Percentiles rank a stretch among this genome's conserved stretches.
Conservation (phyloP, 35 echinoderm and acorn worm genomes). For the Apostichopus japonicus region DNA sequence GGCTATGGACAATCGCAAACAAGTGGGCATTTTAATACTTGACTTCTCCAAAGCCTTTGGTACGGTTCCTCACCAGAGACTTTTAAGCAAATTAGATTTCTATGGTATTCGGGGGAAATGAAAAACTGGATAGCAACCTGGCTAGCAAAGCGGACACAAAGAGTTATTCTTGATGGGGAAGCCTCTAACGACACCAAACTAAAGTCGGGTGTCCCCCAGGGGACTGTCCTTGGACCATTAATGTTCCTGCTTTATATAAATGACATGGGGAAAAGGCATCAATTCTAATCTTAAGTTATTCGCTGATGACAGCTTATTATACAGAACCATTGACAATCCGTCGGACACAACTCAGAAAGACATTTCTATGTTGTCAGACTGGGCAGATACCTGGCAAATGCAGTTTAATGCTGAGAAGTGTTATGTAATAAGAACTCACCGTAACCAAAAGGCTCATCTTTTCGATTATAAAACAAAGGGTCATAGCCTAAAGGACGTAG, state of each 20-base stretch:
- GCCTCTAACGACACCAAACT: conserved; percentile 8
- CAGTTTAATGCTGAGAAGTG: conserved; percentile 34
- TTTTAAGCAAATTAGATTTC: conserved; percentile 53
- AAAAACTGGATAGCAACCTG: conserved; percentile 59
- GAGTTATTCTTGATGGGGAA: conserved; percentile 64
- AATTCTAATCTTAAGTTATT: conserved; percentile 67
- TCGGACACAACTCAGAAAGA: conserved; percentile 34
- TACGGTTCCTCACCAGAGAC: conserved; percentile 46
- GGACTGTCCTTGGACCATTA: conserved; percentile 70
- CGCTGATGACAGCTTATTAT: conserved; percentile 82
- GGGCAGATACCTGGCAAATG: not conserved
- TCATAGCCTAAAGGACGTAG: not conserved
- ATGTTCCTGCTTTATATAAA: conserved; percentile 69
- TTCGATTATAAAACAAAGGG: not conserved
- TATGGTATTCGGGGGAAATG: conserved; percentile 51
- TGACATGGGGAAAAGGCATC: conserved; percentile 48
- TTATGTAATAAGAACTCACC: conserved; percentile 43
- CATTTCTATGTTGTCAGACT: not conserved
- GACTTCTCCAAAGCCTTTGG: conserved; percentile 82
- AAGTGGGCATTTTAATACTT: conserved; percentile 55
- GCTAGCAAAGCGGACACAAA: conserved; percentile 49
- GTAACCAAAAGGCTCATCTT: not conserved
- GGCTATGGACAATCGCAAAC: conserved; percentile 45
- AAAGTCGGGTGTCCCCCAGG: conserved; percentile 69
- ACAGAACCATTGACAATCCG: conserved; percentile 42